Evolutionary conservation across 2,113 vertebrate species (phyloP), one percentile per base, ranked within the genome.

Genomic region (Orycteropus afer): DNA sequence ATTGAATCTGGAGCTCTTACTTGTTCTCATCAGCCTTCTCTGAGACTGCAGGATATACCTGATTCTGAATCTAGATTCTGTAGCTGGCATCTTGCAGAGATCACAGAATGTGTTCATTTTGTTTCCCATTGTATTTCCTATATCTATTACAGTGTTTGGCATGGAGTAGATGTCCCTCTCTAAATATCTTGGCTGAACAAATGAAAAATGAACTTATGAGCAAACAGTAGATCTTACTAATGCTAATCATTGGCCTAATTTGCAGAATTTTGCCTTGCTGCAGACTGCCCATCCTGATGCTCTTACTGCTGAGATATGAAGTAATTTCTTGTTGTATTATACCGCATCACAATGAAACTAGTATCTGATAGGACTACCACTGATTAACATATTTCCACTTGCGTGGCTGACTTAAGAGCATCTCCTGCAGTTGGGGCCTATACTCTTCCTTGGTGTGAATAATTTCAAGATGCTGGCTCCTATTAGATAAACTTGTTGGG

Each of bases 271-370:
- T 89, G n/a, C 15, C 27, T 80, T 22, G 32, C 74, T 89, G 51
- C 4, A 91, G 5, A 79, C n/a, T 71, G 11, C 1, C 3, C 2
- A 57, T 57, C 7, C 49, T 45, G 37, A 23, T 88, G 9, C 14
- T 79, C 17, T 87, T 45, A n/a, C 22, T 90, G 61, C 29, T 7
- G 9, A 79, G 63, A 87, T 32, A 69, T 29, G n/a, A 59, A 95
- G 22, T 25, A 20, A 51, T 74, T 20, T 17, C 40, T 42, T 88
- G 59, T 83, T 23, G n/a, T 20, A 74, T 76, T 49, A n/a, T n/a
- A n/a, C n/a, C n/a, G 55, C 40, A 88, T 91, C 88, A 34, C 15
- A 90, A 65, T 79, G 27, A 61, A 85, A 85, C 65, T 13, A 81
- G 32, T 69, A 17, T 15, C 1, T 32, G 13, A 29, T 51, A 71